Base-by-base conservation (phyloP, 53 echinoderm and acorn worm species). In the Patiria pectinifera region DNA sequence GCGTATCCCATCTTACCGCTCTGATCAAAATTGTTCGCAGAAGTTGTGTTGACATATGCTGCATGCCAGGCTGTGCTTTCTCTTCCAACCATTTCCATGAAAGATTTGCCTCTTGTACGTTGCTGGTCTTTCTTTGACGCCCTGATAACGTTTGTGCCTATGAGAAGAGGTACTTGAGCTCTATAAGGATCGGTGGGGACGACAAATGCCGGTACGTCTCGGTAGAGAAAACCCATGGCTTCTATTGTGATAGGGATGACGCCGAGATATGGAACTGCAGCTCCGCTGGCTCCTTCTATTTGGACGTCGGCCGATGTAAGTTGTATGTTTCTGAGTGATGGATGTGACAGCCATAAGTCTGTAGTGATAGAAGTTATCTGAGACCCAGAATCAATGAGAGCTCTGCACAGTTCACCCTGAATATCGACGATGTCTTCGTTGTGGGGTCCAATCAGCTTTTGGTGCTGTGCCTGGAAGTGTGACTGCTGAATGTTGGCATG, bases 221-320 rank as follows among this genome's bases (percentile, higher is more conserved):
- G 10, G 24, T 59, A 69, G 6, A 59, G 24, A 4, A 59, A 0
- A 16, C 35, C 61, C 4, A 61, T 23, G 48, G 83, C n/a, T 7
- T 26, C 22, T 1, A 91, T 6, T 0, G 74, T 0, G 35, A 70
- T 61, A 25, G 70, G 82, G 22, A 91, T 5, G 10, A 82, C 48
- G 0, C 91, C 91, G 21, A 76, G 48, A 79, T 83, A 83, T 0
- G 94, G 92, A 4, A 92, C 88, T 1, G 11, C n/a, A 15, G 91
- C 91, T 0, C 86, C 91, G 49, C 94, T 86, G 11, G 94, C 94
- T 0, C 94, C 94, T 80, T 91, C 91, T 0, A 91, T 86, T 3
- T 2, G 4, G 16, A 94, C 19, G 0, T 74, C 62, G 3, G 72
- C 82, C 2, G 82, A 9, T 10, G 82, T n/a, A n/a, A 82, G 75